Percentiles rank a stretch among this genome's conserved stretches.
phyloP scores from a whole-genome alignment of 2,888 invertebrate genomes.

The Cacoxenus indagator region DNA sequence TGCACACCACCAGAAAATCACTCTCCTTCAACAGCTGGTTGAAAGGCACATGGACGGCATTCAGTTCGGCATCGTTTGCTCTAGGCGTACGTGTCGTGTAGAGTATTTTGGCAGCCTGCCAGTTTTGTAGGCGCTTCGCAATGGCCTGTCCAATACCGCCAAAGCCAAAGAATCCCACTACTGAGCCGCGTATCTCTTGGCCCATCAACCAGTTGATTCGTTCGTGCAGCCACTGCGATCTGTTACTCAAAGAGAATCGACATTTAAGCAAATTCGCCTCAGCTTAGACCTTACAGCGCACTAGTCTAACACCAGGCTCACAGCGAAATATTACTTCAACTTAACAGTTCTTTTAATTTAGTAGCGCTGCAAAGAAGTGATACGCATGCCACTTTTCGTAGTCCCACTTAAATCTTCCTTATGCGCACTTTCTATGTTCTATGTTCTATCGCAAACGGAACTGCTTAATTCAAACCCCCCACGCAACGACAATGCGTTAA shows the following conservation, averaged over 20 bases:
- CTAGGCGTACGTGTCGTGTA: conserved; percentile 81
- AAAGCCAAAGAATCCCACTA: conserved; percentile 88
- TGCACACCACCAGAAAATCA: conserved; percentile 89
- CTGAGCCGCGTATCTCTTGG: conserved; percentile 81
- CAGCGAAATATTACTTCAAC: too few species aligned
- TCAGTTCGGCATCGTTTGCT: conserved; percentile 75
- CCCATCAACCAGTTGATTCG: conserved; percentile 85
- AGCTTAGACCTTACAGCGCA: too few species aligned
- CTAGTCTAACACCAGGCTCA: too few species aligned
- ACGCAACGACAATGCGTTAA: background rate
- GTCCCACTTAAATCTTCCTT: too few species aligned
- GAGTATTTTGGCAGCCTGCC: conserved; percentile 80
- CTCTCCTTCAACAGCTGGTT: conserved; percentile 80
- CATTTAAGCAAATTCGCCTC: background rate
- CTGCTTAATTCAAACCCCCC: background rate
- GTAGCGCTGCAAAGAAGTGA: too few species aligned
- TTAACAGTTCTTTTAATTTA: too few species aligned
- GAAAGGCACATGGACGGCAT: conserved; percentile 79
- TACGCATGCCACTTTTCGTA: too few species aligned
- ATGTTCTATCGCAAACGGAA: too few species aligned
- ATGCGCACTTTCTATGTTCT: too few species aligned
- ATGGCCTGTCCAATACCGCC: conserved; percentile 88
- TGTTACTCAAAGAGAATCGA: conserved; percentile 25
- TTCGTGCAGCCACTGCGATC: conserved; percentile 78
- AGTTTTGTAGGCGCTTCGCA: conserved; percentile 81